Conservation (phyloP, 2,888 invertebrate genomes). For the Spodoptera picta region DNA sequence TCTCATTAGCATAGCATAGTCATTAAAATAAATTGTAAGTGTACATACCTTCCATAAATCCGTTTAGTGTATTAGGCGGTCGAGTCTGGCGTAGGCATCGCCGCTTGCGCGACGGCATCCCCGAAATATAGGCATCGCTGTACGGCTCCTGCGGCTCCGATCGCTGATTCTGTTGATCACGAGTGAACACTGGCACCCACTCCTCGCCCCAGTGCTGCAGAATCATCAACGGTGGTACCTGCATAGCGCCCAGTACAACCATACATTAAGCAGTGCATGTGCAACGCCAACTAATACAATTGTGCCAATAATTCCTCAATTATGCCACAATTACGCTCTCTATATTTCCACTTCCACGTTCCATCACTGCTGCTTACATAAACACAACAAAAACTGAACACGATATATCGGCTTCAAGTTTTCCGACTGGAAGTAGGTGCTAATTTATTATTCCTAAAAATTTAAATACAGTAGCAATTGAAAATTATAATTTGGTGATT, state of each 20-base stretch:
- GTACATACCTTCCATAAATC: conserved; percentile 70
- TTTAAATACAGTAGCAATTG: conserved; percentile 39
- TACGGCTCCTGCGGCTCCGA: conserved; percentile 89
- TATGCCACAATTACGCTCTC: conserved; percentile 14
- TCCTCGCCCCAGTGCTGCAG: conserved; percentile 76
- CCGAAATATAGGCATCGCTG: conserved; percentile 96
- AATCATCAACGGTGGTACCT: conserved; percentile 83
- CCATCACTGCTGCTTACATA: conserved; percentile 22
- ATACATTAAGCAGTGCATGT: conserved; percentile 30
- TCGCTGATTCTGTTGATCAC: conserved; percentile 93
- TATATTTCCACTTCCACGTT: conserved; percentile 18
- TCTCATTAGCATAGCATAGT: too few relatives aligned
- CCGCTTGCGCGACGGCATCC: conserved; percentile 96
- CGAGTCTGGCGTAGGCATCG: conserved; percentile 89
- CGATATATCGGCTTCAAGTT: conserved; percentile 15
- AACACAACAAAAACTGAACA: conserved; percentile 5
- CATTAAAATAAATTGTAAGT: too few relatives aligned
- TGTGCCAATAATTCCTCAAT: conserved; percentile 13
- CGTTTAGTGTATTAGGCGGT: conserved; percentile 71
- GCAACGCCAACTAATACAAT: conserved; percentile 22
- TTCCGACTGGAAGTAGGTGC: conserved; percentile 9
- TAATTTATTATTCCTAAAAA: conserved; percentile 28
- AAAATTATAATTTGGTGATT: conserved; percentile 28
- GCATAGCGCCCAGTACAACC: conserved; percentile 21
- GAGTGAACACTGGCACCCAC: conserved; percentile 96